These are phyloP conservation scores for Tetragonula carbonaria DNA, from an alignment of 2,888 invertebrate genomes.

Conservation along the genomic window DNA sequence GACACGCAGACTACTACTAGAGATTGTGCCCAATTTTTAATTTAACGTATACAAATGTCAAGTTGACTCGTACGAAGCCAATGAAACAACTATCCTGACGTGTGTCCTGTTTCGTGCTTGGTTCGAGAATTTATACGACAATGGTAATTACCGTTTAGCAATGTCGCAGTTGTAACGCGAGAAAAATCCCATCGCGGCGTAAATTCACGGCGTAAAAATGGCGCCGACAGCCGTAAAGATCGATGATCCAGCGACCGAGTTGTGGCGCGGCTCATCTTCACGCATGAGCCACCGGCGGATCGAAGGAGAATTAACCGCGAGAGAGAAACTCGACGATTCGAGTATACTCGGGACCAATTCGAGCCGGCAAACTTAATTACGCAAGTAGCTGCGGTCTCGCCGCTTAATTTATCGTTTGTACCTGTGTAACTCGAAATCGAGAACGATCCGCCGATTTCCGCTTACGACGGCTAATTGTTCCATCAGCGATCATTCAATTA, in stretches of 20 bases:
- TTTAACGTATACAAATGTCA: too few relatives aligned
- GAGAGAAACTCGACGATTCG: constrained; percentile 5
- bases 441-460: constrained; percentile 46
- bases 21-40: too few relatives aligned
- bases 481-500: constrained; percentile 43
- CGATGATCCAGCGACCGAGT: constrained; percentile 66
- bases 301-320: constrained; percentile 63
- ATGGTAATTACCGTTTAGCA: not conserved
- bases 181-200: not conserved
- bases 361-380: constrained; percentile 68
- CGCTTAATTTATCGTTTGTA: constrained; percentile 64
- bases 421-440: constrained; percentile 59
- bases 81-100: too few relatives aligned
- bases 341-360: constrained; percentile 32
- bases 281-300: constrained; percentile 54
- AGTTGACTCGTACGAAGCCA: too few relatives aligned
- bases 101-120: too few relatives aligned
- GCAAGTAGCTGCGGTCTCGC: constrained; percentile 37
- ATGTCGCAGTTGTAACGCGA: not conserved
- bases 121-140: too few relatives aligned
- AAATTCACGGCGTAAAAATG: constrained; percentile 51
- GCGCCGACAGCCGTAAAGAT: constrained; percentile 63
- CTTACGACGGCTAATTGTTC: constrained; percentile 49
- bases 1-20: too few relatives aligned
- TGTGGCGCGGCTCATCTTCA: constrained; percentile 54